A percentile compares a stretch with the other conserved stretches of the same genome.
Evolutionary conservation across 2,113 vertebrate genomes (phyloP).

Genomic region (Sebastes schlegelii): DNA sequence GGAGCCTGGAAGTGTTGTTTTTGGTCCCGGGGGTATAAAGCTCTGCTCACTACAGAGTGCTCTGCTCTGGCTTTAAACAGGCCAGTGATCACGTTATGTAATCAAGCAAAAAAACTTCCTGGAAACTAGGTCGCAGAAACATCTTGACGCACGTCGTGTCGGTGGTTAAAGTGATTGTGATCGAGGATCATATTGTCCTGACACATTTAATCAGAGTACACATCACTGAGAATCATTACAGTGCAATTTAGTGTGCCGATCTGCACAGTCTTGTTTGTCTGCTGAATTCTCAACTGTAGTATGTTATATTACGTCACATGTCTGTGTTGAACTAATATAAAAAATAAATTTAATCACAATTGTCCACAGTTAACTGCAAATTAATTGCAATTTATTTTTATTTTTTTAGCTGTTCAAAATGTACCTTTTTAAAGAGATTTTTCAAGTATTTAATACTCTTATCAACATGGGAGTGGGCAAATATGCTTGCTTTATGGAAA

Average conservation of each 20-base stretch:
- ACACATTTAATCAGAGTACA: background rate
- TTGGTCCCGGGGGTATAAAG: background rate
- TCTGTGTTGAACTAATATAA: too few relatives aligned
- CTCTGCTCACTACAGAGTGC: background rate
- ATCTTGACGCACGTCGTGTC: background rate
- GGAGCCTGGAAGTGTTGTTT: constrained; percentile 6
- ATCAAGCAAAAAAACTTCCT: background rate
- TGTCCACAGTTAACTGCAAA: too few relatives aligned
- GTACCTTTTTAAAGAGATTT: too few relatives aligned
- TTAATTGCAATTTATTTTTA: too few relatives aligned
- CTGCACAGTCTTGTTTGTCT: background rate
- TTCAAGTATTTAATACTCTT: too few relatives aligned
- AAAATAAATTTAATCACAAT: too few relatives aligned
- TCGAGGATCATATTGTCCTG: background rate
- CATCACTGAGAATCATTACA: background rate
- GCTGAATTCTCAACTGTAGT: too few relatives aligned
- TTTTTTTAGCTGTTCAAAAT: too few relatives aligned
- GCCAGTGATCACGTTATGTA: background rate
- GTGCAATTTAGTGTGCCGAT: background rate
- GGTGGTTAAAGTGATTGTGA: background rate
- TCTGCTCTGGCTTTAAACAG: background rate
- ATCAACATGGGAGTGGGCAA: too few relatives aligned
- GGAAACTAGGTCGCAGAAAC: background rate
- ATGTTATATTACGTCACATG: too few relatives aligned
- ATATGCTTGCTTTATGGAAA: background rate